Base-by-base conservation (phyloP, 2,888 invertebrate genomes). In the Gastrophysa polygoni region DNA sequence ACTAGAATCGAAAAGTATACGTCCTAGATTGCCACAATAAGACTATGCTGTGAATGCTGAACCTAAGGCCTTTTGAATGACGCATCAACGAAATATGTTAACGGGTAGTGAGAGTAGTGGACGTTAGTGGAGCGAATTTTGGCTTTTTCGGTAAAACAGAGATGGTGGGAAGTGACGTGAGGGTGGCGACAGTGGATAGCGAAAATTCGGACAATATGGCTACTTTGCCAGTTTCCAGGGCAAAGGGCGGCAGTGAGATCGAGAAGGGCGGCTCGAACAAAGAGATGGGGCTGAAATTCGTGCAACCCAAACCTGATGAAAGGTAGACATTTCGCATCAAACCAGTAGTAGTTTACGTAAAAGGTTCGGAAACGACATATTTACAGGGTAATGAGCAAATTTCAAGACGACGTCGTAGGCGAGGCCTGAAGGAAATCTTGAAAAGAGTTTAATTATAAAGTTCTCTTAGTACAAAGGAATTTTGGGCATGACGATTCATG, bases 181-280 rank as follows among this genome's bases (percentile, higher is more conserved):
- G 93, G 86, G 92, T 93, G 82, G 91, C 93, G 73, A 93, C 93
- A 63, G 94, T 94, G 75, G 93, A 93, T 83, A 87, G 92, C 77
- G 93, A 93, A 83, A 87, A 91, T 71, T 90, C 91, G 74, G 92
- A 93, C 86, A 93, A 93, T 80, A 93, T 93, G 89, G 93, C 93
- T 81, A 93, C 93, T 46, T 86, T 93, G 82, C 93, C 93, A 73
- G 93, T 93, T 63, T 91, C 91, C 67, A 88, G 91, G 78, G 89
- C 89, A 47, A 78, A 87, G 86, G 75, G 83, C 68, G 88, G 89
- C 71, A 89, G 88, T 75, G 90, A 90, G 78, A 59, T 51, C 38
- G 92, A 92, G 82, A 92, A 91, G 83, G 90, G 91, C 81, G 91
- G 89, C 63, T 89, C 91, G 72, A 92, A 91, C 84, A 92, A 92